Evolutionary conservation across 1,140 invertebrate genomes (phyloP), one percentile per base, ranked within the genome.

Genomic region (Hyles vespertilio): DNA sequence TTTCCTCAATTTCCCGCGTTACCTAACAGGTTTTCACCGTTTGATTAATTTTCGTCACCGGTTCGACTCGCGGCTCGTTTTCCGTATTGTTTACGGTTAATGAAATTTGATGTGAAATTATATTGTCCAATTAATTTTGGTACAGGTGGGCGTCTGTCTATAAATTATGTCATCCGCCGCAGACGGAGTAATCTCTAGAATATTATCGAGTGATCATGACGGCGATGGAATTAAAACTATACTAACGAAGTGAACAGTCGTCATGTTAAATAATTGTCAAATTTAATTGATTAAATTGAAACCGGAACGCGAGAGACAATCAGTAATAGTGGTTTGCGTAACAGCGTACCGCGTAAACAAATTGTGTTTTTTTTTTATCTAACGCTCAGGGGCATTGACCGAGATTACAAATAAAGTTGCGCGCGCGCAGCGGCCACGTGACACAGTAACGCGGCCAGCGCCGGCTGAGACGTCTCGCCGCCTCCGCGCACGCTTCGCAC

Each of bases 331-430:
- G 67, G 55, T 84, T 87, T 88, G 85, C 85, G 85, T 88, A 88
- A 88, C 72, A 70, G 58, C 70, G 63, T 40, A 8, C 36, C 72
- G 73, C 77, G 84, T 87, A 87, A 84, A 84, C 79, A 85, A 80
- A 76, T 81, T 77, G 72, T 77, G 60, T 76, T 80, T 81, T 87
- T 22, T 22, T 81, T 87, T 86, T 84, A 84, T 86, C 80, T 84
- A 84, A 84, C 79, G 78, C 76, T 66, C 78, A n/a, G 77, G 84
- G 82, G 85, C 85, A 88, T 88, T 88, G 85, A 88, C 85, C 85
- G 81, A 82, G 70, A 80, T 88, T 82, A 87, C 84, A 76, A 83
- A 84, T 82, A 82, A 77, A 67, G 72, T 78, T 83, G 83, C 81
- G 79, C 77, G 79, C 74, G 80, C 76, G 80, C 82, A 81, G 69